Conservation (phyloP, 2,113 vertebrate species). For the Hippoglossus stenolepis region DNA sequence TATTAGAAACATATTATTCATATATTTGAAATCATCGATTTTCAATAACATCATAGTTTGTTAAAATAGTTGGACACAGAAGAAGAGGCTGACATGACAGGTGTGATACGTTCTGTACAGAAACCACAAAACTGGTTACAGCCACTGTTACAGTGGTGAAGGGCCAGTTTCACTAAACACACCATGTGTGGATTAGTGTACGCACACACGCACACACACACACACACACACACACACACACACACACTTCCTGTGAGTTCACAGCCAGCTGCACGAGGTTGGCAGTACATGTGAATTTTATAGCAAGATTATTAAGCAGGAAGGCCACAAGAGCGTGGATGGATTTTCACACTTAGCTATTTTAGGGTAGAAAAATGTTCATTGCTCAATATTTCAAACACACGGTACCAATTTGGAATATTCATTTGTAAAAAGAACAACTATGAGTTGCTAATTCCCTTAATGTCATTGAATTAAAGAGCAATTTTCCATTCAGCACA, state of each 20-base stretch:
- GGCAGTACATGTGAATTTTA: slow-evolving; percentile 25
- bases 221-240: slow-evolving; percentile 15
- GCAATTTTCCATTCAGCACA: neutral
- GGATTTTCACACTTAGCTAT: neutral
- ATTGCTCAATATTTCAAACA: neutral
- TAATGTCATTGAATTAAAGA: neutral
- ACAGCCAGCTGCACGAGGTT: slow-evolving; percentile 64
- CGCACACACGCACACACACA: slow-evolving; percentile 15
- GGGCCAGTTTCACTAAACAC: slow-evolving; percentile 69
- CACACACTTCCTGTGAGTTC: slow-evolving; percentile 76
- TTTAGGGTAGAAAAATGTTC: neutral
- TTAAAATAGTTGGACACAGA: neutral
- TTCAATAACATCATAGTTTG: too few relatives aligned
- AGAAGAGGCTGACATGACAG: slow-evolving; percentile 61
- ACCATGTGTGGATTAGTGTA: slow-evolving; percentile 20
- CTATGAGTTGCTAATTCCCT: neutral
- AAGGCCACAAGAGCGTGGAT: neutral
- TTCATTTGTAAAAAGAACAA: too few relatives aligned
- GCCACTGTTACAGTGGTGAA: slow-evolving; percentile 62
- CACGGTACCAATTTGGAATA: neutral
- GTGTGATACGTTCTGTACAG: slow-evolving; percentile 63
- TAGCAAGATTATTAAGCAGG: slow-evolving; percentile 2
- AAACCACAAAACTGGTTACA: slow-evolving; percentile 78
- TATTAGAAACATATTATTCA: neutral
- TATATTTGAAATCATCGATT: neutral